A percentile compares a stretch with the other conserved stretches of the same genome.
These are phyloP conservation scores for Ceyx margarethae DNA, from an alignment of 2,113 vertebrate species.

Conservation along the genomic window DNA sequence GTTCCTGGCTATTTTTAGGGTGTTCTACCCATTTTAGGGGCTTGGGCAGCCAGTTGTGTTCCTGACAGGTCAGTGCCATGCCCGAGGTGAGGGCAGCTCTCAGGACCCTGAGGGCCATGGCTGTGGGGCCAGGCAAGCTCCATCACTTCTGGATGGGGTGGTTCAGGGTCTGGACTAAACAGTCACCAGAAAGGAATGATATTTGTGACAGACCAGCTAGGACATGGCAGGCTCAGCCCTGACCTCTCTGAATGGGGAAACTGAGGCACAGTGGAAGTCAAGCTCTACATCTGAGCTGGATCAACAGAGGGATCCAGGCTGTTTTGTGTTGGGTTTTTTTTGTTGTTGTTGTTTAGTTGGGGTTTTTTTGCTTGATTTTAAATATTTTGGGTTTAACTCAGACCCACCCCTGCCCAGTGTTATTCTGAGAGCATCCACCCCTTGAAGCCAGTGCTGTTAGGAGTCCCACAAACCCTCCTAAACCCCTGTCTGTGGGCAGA, in stretches of 20 bases:
- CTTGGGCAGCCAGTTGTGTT: background rate
- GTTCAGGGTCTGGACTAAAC: background rate
- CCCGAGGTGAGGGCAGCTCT: background rate
- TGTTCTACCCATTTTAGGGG: background rate
- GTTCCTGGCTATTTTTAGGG: constrained; percentile 7
- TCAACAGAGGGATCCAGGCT: rapidly evolving
- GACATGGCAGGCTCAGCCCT: rapidly evolving
- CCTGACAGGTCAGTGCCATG: rapidly evolving
- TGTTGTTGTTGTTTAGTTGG: too few relatives aligned
- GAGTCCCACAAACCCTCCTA: background rate
- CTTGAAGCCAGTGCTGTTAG: background rate
- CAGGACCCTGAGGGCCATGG: background rate
- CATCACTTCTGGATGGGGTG: background rate
- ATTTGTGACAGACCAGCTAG: rapidly evolving
- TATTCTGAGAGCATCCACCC: background rate
- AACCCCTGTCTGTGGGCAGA: rapidly evolving
- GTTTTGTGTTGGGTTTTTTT: background rate
- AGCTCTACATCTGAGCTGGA: background rate
- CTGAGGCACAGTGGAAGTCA: background rate
- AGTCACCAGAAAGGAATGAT: background rate
- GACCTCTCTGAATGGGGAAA: background rate
- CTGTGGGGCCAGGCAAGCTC: background rate
- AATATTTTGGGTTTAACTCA: background rate
- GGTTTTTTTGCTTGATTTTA: background rate
- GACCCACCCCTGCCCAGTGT: background rate